Conservation (phyloP, 2,888 invertebrate genomes). For the Gibbula magus region DNA sequence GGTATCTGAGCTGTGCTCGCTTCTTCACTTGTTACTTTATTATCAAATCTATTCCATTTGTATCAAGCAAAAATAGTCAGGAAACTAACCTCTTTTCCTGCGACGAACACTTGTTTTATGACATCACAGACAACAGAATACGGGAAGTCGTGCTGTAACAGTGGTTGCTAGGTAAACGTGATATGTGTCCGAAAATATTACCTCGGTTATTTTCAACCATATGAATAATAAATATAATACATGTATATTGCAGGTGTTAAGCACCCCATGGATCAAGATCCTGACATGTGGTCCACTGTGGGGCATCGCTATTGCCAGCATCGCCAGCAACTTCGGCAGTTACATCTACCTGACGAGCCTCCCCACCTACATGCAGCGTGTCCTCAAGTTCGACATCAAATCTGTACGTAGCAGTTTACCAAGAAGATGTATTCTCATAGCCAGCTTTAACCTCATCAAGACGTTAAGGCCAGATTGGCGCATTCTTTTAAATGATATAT, state of each 20-base stretch:
- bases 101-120: too few relatives aligned
- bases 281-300: constrained; percentile 64
- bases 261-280: constrained; percentile 53
- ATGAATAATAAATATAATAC: too few relatives aligned
- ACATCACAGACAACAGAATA: too few relatives aligned
- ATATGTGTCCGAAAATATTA: too few relatives aligned
- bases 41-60: too few relatives aligned
- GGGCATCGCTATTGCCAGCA: constrained; percentile 74
- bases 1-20: too few relatives aligned
- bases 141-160: too few relatives aligned
- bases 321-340: constrained; percentile 76
- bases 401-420: constrained; percentile 46
- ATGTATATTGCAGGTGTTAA: constrained; percentile 6
- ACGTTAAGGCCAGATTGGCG: not conserved
- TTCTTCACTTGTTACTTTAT: too few relatives aligned
- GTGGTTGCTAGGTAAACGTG: too few relatives aligned
- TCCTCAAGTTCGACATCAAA: constrained; percentile 71
- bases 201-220: too few relatives aligned
- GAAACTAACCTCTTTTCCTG: too few relatives aligned
- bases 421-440: not conserved
- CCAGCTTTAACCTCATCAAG: not conserved
- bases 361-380: constrained; percentile 74
- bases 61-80: too few relatives aligned
- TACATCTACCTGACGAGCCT: constrained; percentile 76
- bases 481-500: not conserved